Evolutionary conservation across 2,113 vertebrate genomes (phyloP).

Genomic region (Pomatostomus ruficeps): DNA sequence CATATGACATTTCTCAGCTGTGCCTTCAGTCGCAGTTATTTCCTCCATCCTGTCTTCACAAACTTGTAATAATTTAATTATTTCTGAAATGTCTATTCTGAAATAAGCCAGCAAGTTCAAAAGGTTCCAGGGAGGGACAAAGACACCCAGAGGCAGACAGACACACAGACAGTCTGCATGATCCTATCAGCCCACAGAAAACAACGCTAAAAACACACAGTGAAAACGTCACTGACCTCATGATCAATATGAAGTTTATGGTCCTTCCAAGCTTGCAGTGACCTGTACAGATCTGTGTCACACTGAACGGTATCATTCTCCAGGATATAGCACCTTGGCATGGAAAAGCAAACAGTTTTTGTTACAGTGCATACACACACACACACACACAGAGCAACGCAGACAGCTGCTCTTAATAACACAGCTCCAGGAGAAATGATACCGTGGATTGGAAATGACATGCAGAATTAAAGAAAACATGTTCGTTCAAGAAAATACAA

Average conservation of each 20-base stretch:
- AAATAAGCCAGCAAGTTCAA: background rate
- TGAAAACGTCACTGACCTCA: conserved; percentile 74
- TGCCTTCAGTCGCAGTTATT: background rate
- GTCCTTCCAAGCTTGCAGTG: conserved; percentile 95
- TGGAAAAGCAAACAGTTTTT: background rate
- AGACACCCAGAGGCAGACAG: background rate
- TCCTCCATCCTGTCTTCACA: background rate
- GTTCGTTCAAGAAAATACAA: background rate
- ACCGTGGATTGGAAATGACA: background rate
- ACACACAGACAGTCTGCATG: background rate
- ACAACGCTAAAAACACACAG: background rate
- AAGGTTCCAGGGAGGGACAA: background rate
- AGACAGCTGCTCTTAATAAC: background rate
- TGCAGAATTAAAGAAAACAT: background rate
- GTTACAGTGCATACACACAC: background rate
- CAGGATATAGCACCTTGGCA: conserved; percentile 89
- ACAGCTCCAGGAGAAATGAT: background rate
- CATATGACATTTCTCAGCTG: background rate
- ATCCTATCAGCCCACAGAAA: background rate
- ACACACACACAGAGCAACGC: background rate
- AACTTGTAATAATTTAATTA: background rate
- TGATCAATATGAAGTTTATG: conserved; percentile 96
- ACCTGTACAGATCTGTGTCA: conserved; percentile 89
- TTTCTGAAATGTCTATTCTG: background rate
- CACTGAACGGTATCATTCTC: conserved; percentile 92